A percentile compares a stretch with the other conserved stretches of the same genome.
phyloP scores from a whole-genome alignment of 2,797 vertebrate genomes.

The Cynopterus sphinx region DNA sequence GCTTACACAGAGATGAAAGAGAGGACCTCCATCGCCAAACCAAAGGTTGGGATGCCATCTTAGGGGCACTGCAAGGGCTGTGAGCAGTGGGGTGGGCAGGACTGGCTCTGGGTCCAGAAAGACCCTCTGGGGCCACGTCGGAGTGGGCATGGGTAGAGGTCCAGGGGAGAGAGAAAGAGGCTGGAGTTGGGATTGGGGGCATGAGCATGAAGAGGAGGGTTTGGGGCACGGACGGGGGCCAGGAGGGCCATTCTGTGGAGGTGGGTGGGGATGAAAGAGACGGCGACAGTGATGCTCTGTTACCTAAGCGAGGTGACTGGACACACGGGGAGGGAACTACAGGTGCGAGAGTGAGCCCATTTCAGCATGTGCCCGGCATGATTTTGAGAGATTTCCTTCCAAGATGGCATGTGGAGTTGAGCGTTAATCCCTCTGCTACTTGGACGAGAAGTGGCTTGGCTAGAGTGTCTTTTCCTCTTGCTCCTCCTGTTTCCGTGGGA shows the following conservation, averaged over 20 bases:
- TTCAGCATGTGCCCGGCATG: neutral
- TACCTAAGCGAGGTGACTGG: neutral
- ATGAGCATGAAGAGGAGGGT: neutral
- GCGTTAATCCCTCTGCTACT: neutral
- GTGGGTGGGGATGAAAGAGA: too few species aligned
- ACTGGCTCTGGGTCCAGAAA: neutral
- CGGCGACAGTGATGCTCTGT: neutral
- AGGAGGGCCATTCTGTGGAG: too few species aligned
- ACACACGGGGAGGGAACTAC: too few species aligned
- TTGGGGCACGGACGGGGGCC: neutral
- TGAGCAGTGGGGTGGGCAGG: neutral
- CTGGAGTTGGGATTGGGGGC: neutral
- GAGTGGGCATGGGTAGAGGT: neutral
- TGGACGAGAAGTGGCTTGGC: neutral
- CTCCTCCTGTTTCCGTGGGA: neutral
- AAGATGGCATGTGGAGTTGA: neutral
- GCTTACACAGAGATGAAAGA: neutral
- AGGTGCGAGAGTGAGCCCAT: neutral
- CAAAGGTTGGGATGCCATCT: neutral
- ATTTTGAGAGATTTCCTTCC: neutral
- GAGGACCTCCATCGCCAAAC: neutral
- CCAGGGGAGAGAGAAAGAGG: neutral
- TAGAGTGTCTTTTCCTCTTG: neutral
- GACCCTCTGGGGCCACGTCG: neutral
- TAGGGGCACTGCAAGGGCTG: neutral